Percentiles rank a stretch among this genome's conserved stretches.
phyloP scores from a whole-genome alignment of 2,888 invertebrate genomes.

The Adineta ricciae region DNA sequence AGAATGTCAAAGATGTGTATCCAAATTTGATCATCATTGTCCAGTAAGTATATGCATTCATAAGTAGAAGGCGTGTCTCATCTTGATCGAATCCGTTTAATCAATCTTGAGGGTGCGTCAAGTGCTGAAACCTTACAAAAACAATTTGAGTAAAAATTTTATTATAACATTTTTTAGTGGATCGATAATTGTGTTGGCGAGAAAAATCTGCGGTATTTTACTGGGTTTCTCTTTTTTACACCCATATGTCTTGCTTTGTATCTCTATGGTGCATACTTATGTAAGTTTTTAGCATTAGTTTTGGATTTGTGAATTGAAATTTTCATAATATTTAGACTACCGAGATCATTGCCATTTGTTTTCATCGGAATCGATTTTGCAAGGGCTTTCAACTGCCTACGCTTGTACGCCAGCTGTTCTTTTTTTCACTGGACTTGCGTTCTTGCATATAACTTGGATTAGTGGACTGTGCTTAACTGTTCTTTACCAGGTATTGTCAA shows the following conservation, averaged over 20 bases:
- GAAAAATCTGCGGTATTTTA: conserved; percentile 32
- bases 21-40: conserved; percentile 34
- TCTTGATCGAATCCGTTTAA: too few species aligned
- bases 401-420: conserved; percentile 20
- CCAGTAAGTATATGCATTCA: conserved; percentile 15
- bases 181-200: conserved; percentile 29
- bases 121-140: too few species aligned
- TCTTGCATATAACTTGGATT: conserved; percentile 26
- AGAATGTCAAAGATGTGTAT: conserved; percentile 29
- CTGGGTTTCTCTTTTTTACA: conserved; percentile 32
- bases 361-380: neutral
- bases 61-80: too few species aligned
- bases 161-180: neutral
- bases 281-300: neutral
- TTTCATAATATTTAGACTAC: neutral
- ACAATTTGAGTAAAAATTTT: too few species aligned
- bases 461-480: conserved; percentile 4
- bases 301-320: neutral
- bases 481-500: conserved; percentile 15
- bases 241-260: conserved; percentile 23
- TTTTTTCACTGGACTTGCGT: conserved; percentile 24
- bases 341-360: neutral
- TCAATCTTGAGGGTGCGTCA: too few species aligned
- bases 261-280: conserved; percentile 24
- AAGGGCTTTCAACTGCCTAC: neutral